Conservation (phyloP, 2,113 vertebrate genomes). For the Cyanocitta stelleri region DNA sequence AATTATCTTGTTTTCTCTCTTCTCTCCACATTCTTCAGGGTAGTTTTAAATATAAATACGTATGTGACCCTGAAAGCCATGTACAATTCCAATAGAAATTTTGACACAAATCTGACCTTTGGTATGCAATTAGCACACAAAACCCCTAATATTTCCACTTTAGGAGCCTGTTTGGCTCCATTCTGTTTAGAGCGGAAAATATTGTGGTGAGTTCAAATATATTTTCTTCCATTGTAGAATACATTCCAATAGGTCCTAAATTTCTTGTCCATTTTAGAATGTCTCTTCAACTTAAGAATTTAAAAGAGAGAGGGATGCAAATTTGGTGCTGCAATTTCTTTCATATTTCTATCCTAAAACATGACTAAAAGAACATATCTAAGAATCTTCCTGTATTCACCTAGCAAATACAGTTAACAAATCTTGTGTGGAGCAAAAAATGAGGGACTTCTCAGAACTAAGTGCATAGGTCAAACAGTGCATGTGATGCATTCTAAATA, state of each 20-base stretch:
- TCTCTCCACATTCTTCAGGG: not conserved
- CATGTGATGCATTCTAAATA: not conserved
- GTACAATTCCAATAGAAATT: not conserved
- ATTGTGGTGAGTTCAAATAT: not conserved
- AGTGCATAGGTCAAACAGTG: not conserved
- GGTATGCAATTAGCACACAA: not conserved
- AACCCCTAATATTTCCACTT: not conserved
- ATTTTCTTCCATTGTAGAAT: not conserved
- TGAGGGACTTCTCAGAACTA: not conserved
- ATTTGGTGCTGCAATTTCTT: not conserved
- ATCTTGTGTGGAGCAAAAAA: not conserved
- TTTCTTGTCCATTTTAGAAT: not conserved
- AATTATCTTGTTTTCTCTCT: not conserved
- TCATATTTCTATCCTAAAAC: not conserved
- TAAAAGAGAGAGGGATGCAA: not conserved
- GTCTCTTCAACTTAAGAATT: not conserved
- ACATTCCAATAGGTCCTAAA: not conserved
- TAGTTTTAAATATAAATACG: not conserved
- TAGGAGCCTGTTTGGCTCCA: not conserved
- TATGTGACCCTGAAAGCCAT: not conserved
- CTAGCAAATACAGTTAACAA: not conserved
- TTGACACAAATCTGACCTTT: not conserved
- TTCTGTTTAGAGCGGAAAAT: not conserved
- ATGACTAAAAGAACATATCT: not conserved
- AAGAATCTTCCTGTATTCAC: not conserved